Conservation (phyloP, 2,888 invertebrate species). For the Biston betularia region DNA sequence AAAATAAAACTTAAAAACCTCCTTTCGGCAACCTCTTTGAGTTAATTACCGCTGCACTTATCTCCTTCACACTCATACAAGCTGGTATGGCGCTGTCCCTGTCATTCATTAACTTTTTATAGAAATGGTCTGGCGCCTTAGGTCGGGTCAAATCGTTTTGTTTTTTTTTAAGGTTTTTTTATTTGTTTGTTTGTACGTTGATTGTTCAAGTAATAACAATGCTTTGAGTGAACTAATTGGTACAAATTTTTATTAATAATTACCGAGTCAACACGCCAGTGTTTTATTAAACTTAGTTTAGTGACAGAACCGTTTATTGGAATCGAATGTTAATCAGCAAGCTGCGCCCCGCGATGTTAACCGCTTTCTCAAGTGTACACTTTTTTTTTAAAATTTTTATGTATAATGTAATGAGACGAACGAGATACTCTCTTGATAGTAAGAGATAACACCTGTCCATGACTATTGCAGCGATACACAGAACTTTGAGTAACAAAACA, state of each 20-base stretch:
- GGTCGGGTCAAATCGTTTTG: slow-evolving; percentile 82
- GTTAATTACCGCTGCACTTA: slow-evolving; percentile 69
- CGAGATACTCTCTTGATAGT: no score
- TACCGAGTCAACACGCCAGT: slow-evolving; percentile 50
- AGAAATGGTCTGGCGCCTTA: slow-evolving; percentile 69
- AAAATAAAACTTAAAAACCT: slow-evolving; percentile 50
- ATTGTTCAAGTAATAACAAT: slow-evolving; percentile 80
- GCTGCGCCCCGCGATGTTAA: no score
- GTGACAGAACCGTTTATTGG: background rate
- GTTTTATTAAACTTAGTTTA: slow-evolving; percentile 33
- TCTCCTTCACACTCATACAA: slow-evolving; percentile 48
- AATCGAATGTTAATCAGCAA: background rate
- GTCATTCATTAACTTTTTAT: slow-evolving; percentile 46
- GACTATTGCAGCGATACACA: no score
- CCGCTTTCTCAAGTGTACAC: no score
- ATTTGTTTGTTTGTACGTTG: slow-evolving; percentile 75
- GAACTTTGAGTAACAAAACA: no score
- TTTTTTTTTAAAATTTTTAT: no score
- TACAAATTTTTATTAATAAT: slow-evolving; percentile 83
- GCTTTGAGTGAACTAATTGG: slow-evolving; percentile 81
- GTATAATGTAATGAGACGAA: no score
- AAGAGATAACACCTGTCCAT: no score
- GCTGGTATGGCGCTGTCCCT: slow-evolving; percentile 46
- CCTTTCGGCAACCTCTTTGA: slow-evolving; percentile 82
- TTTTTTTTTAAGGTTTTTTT: no score